Percentiles rank a stretch among this genome's conserved stretches.
phyloP scores from a whole-genome alignment of 1,140 invertebrate genomes.

The Drosophila nigromelanica region DNA sequence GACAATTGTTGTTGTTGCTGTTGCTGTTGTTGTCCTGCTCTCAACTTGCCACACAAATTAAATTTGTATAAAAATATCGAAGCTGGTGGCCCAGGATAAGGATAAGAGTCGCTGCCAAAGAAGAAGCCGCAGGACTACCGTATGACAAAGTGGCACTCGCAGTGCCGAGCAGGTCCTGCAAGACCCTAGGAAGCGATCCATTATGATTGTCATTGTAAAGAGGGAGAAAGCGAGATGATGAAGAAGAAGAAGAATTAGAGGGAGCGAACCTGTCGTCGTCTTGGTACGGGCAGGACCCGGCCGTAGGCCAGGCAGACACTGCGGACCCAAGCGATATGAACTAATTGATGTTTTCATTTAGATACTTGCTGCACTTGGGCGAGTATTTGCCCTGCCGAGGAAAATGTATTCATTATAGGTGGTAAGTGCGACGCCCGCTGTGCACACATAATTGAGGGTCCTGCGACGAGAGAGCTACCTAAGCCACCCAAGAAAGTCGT shows the following conservation, averaged over 20 bases:
- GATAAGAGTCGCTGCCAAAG: slow-evolving; percentile 12
- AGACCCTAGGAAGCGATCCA: slow-evolving; percentile 54
- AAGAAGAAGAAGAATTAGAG: not conserved
- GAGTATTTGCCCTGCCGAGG: not conserved
- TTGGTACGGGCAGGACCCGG: slow-evolving; percentile 19
- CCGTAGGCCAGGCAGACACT: slow-evolving; percentile 6
- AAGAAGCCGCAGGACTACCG: slow-evolving; percentile 71
- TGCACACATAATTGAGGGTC: slow-evolving; percentile 79
- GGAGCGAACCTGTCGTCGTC: slow-evolving; percentile 60
- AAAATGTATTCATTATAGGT: slow-evolving; percentile 75
- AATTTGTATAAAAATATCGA: slow-evolving; percentile 77
- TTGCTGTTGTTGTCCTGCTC: slow-evolving; percentile 6
- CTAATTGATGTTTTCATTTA: slow-evolving; percentile 82
- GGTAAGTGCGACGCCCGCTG: slow-evolving; percentile 83
- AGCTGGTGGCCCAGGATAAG: slow-evolving; percentile 66
- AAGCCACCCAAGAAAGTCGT: slow-evolving; percentile 54
- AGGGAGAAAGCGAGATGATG: not conserved
- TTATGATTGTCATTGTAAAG: slow-evolving; percentile 75
- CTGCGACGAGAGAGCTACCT: slow-evolving; percentile 42
- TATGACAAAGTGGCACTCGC: slow-evolving; percentile 59
- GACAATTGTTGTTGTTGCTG: slow-evolving; percentile 10
- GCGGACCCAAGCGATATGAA: slow-evolving; percentile 52
- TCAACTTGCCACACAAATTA: slow-evolving; percentile 72
- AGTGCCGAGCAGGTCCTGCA: slow-evolving; percentile 19
- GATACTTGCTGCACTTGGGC: slow-evolving; percentile 27